phyloP scores from a whole-genome alignment of 37 sponge, comb jelly and placozoan species.

The Crambe crambe region DNA sequence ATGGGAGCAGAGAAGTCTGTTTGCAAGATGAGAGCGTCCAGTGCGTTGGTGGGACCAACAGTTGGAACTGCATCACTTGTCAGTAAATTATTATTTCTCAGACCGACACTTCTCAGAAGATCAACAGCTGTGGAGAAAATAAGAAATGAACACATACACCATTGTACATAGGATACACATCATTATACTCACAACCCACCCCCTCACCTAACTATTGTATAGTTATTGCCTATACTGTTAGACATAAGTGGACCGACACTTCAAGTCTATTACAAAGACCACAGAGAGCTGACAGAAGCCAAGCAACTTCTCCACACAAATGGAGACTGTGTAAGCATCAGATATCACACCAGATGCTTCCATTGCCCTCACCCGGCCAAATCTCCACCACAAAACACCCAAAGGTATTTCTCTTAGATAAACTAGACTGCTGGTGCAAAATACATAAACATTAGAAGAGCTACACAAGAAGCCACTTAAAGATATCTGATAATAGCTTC shows the following conservation, averaged over 20 bases:
- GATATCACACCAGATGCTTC: too few relatives aligned
- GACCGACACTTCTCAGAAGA: not conserved
- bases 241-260: not conserved
- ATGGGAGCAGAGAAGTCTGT: not conserved
- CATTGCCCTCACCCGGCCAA: too few relatives aligned
- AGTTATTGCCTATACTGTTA: not conserved
- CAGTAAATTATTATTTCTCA: not conserved
- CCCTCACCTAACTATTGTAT: not conserved
- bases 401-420: too few relatives aligned
- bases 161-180: not conserved
- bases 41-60: not conserved
- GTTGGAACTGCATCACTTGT: not conserved
- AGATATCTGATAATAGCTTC: too few relatives aligned
- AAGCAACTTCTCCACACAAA: too few relatives aligned
- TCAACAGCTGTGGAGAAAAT: not conserved
- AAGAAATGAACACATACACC: not conserved
- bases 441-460: too few relatives aligned
- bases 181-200: not conserved
- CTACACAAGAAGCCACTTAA: too few relatives aligned
- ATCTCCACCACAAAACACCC: too few relatives aligned
- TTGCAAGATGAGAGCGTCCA: conserved; percentile 1
- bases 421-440: too few relatives aligned
- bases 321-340: too few relatives aligned
- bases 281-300: too few relatives aligned
- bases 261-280: too few relatives aligned